Percentiles rank a stretch among this genome's conserved stretches.
Conservation (phyloP, 1,140 invertebrate genomes). For the Nasonia vitripennis region DNA sequence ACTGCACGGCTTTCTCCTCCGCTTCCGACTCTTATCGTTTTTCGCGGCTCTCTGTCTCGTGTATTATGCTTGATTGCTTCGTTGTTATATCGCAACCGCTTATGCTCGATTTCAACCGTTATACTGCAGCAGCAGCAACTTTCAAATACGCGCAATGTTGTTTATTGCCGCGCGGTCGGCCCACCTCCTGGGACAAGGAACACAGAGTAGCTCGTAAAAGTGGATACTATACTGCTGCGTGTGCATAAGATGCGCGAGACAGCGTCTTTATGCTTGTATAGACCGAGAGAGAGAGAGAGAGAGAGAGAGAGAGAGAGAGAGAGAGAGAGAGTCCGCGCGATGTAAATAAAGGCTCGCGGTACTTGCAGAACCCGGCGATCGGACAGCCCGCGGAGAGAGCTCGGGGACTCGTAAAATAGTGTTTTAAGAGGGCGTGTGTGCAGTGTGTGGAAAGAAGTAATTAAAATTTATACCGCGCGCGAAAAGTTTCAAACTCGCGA, state of each 20-base stretch:
- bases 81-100: not conserved
- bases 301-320: too few species aligned
- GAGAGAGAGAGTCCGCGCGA: not conserved
- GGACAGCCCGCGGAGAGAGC: too few species aligned
- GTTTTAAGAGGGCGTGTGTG: not conserved
- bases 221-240: conserved; percentile 17
- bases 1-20: not conserved
- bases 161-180: conserved; percentile 41
- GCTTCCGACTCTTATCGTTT: not conserved
- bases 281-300: too few species aligned
- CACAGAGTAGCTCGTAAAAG: conserved; percentile 35
- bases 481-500: not conserved
- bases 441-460: not conserved
- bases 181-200: not conserved
- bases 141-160: conserved; percentile 29
- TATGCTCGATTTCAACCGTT: not conserved
- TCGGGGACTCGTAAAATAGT: conserved; percentile 13
- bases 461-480: not conserved
- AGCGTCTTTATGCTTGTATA: not conserved
- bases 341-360: not conserved
- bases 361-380: not conserved
- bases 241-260: not conserved
- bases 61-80: too few species aligned
- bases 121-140: not conserved
- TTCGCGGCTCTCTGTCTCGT: not conserved